phyloP scores from a whole-genome alignment of 2,797 vertebrate genomes.

The Taeniopygia guttata region DNA sequence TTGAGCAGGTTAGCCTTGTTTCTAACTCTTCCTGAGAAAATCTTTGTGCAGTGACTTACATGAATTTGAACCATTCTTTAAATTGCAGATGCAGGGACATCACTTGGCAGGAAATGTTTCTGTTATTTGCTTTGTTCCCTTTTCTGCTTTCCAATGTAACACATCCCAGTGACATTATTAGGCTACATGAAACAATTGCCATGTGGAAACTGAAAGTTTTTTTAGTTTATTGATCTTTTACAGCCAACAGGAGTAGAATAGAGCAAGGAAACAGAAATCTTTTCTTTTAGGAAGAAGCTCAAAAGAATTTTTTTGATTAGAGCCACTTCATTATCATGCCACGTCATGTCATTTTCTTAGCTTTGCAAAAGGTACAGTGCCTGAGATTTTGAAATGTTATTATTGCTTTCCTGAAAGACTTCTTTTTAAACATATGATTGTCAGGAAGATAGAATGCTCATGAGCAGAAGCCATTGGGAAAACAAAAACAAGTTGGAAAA shows the following conservation, averaged over 20 bases:
- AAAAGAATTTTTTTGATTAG: constrained; percentile 23
- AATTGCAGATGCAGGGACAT: constrained; percentile 35
- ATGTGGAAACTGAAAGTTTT: constrained; percentile 1
- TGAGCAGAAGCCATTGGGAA: constrained; percentile 21
- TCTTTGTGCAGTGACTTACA: not conserved
- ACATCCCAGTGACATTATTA: constrained; percentile 54
- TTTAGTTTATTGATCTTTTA: constrained; percentile 26
- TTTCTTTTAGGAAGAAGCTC: constrained; percentile 31
- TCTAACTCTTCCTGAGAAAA: not conserved
- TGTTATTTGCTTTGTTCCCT: not conserved
- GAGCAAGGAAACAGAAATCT: constrained; percentile 6
- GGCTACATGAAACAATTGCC: constrained; percentile 26
- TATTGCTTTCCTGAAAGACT: constrained; percentile 22
- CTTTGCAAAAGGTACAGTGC: constrained; percentile 19
- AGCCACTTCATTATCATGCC: constrained; percentile 46
- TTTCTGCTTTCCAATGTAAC: not conserved
- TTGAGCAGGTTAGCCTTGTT: not conserved
- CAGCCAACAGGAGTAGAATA: constrained; percentile 6
- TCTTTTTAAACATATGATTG: constrained; percentile 49
- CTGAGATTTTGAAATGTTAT: constrained; percentile 49
- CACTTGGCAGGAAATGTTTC: not conserved
- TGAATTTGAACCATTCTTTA: constrained; percentile 22
- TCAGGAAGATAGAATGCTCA: constrained; percentile 35
- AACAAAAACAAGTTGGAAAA: constrained; percentile 52
- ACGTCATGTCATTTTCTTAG: constrained; percentile 30